Base-by-base conservation (phyloP, 1,140 invertebrate genomes). In the Drosophila kepulauana region DNA sequence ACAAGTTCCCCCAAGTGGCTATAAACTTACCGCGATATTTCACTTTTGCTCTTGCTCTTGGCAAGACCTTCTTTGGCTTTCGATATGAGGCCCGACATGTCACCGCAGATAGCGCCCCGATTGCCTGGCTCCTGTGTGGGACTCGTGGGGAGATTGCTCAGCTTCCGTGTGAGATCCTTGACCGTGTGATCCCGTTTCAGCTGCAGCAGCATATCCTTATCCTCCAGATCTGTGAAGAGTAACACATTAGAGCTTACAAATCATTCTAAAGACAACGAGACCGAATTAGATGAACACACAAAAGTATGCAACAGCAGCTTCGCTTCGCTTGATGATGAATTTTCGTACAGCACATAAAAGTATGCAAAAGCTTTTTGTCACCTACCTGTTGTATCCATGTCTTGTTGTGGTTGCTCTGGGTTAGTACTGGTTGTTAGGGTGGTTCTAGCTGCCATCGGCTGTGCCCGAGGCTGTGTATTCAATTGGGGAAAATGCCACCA, bases 1-100 rank as follows among this genome's bases (percentile, higher is more conserved):
- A 45, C 33, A 1, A 45, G 11, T 61, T 41, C 2, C n/a, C 13
- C 15, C 3, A 56, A 13, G 8, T 45, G 38, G 7, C 35, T 10
- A 38, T 51, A 3, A 8, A 75, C 91, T 84, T 63, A 92, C 92
- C 92, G 90, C 57, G 92, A 92, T 66, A 93, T 91, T 75, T 93
- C 92, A 25, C 94, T 91, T 93, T 97, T 95, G 79, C 96, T 95
- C 93, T 97, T 96, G 51, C 96, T 97, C 93, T 97, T 97, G 10
- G 96, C 96, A 82, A 96, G 94, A 87, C 97, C 97, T 93, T 99
- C 97, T 94, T 98, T 99, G 59, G 98, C 97, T 93, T 98, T 98
- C 59, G 96, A 97, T 81, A 99, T 97, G 65, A 99, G 94, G 33
- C 97, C 97, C 70, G 96, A 96, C 94, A 97, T 96, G 80, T 98